Conservation (phyloP, 2,113 vertebrate genomes). For the Paramormyrops kingsleyae region DNA sequence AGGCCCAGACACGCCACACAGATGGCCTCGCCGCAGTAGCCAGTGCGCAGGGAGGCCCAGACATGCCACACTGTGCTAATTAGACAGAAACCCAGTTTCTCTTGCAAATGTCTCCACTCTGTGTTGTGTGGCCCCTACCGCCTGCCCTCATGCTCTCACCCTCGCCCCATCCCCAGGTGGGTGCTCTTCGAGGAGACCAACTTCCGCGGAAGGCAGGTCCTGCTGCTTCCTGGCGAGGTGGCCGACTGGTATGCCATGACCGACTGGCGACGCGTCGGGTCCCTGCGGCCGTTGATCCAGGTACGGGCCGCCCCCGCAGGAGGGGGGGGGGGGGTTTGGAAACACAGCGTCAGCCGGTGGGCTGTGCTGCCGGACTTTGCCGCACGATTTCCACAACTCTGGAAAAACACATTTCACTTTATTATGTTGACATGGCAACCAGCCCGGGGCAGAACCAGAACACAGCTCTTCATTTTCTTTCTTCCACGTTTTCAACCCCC, state of each 20-base stretch:
- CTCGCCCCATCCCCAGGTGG: conserved; percentile 63
- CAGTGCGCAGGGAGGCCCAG: background rate
- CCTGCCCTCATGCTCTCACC: background rate
- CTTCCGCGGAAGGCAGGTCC: conserved; percentile 79
- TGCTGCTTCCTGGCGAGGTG: conserved; percentile 70
- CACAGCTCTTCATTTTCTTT: background rate
- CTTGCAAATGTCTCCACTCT: background rate
- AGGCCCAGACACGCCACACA: background rate
- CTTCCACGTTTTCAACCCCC: background rate
- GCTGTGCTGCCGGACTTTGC: background rate
- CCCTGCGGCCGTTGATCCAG: conserved; percentile 81
- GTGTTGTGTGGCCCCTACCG: background rate
- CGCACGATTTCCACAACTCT: background rate
- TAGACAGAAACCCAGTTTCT: background rate
- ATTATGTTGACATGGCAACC: conserved; percentile 5
- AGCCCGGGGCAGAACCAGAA: background rate
- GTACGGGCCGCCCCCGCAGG: conserved; percentile 45
- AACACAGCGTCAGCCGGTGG: background rate
- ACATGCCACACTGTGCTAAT: background rate
- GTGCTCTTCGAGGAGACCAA: conserved; percentile 77
- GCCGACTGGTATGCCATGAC: conserved; percentile 65
- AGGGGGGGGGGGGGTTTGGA: background rate
- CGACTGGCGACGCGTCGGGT: conserved; percentile 74
- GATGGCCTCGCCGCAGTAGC: background rate
- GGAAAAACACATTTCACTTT: background rate